Percentiles rank a stretch among this genome's conserved stretches.
Conservation (phyloP, 2,797 vertebrate species). For the Tapera naevia region DNA sequence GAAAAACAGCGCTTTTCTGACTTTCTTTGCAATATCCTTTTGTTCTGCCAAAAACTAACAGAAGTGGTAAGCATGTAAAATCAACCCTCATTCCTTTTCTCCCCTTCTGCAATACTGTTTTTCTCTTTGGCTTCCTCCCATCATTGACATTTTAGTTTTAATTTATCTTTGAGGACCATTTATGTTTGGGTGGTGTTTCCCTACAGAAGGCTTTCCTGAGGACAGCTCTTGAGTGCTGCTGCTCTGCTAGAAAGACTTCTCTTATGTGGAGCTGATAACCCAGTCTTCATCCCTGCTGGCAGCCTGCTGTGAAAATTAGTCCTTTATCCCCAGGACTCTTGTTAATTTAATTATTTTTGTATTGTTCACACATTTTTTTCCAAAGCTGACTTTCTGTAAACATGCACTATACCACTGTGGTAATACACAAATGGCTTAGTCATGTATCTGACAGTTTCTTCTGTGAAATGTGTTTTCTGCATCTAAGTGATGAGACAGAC, state of each 20-base stretch:
- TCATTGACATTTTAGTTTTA: neutral
- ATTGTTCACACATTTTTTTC: neutral
- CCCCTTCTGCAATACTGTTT: neutral
- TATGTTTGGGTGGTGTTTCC: neutral
- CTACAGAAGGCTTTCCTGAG: neutral
- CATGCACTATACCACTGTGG: neutral
- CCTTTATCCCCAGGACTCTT: neutral
- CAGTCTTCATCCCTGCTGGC: neutral
- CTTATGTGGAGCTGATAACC: neutral
- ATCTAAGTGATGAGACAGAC: neutral
- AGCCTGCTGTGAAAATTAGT: conserved; percentile 9
- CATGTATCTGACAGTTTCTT: neutral
- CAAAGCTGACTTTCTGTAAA: conserved; percentile 9
- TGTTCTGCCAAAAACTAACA: neutral
- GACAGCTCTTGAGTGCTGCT: neutral
- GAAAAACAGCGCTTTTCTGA: neutral
- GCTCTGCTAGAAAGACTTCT: neutral
- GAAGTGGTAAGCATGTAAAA: neutral
- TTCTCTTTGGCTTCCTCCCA: neutral
- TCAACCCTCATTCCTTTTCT: neutral
- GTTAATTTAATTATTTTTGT: conserved; percentile 52
- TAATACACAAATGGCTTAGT: neutral
- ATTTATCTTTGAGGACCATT: neutral
- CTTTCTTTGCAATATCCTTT: neutral
- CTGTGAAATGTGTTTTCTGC: neutral